Evolutionary conservation across 2,113 vertebrate genomes (phyloP), one percentile per base, ranked within the genome.

Genomic region (Pipra filicauda): DNA sequence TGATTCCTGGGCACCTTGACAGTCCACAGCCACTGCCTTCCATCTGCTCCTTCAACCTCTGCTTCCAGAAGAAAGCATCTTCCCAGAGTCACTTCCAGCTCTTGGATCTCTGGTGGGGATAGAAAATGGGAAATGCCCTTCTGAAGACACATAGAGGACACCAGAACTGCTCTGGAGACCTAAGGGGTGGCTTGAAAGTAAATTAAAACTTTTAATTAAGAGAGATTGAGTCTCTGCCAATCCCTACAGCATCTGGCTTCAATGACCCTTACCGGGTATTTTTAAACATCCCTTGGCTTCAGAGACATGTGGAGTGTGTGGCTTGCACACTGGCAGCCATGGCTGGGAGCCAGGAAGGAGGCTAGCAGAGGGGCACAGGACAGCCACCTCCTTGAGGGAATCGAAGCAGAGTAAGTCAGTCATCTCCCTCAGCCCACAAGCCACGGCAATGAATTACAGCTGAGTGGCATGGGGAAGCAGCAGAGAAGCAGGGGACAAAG

Each of bases 331-430:
- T 49, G 58, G 24, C 1, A 4, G n/a, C 35, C 0, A 2, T 7
- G 37, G 24, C 37, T 7, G 2, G 66, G 48, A 58, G 37, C 31
- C 39, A 18, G 74, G 31, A 27, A 83, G 19, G 15, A n/a, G 12
- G 9, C 26, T 0, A 1, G 37, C 0, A 0, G 8, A 1, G 1
- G 10, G 17, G 16, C 5, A 4, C 5, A 8, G 13, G 11, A 22
- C 3, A 2, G 37, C 24, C 37, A 33, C 11, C 1, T 87, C 39
- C 43, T 49, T 10, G 2, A 16, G 43, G 41, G 23, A 57, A 24
- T 22, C 18, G 5, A 83, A 89, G 74, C 9, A 7, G 74, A 79
- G 58, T 20, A 64, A 62, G 18, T 15, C 57, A 23, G 48, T 30
- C 57, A 30, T 31, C 39, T 65, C 71, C n/a, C 44, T 84, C n/a